These are phyloP conservation scores for Tragelaphus strepsiceros DNA, from an alignment of 2,113 vertebrate species.

Conservation along the genomic window DNA sequence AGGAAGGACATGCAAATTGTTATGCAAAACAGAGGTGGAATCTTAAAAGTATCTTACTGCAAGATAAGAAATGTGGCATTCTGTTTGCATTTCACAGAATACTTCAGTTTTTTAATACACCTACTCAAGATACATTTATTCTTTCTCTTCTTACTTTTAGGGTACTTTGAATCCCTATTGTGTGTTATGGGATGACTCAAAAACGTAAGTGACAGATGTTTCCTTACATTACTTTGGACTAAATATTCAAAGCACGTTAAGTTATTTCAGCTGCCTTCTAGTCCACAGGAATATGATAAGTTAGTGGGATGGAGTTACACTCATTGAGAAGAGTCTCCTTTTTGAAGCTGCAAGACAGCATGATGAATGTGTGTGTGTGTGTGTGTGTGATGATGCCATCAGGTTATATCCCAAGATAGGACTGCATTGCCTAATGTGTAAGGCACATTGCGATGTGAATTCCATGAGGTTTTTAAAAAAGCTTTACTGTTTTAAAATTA, in stretches of 20 bases:
- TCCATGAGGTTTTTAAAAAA: conserved; percentile 16
- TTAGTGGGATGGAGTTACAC: not conserved
- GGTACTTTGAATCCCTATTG: conserved; percentile 96
- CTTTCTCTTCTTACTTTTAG: conserved; percentile 81
- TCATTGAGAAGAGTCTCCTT: not conserved
- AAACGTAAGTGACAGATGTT: conserved; percentile 90
- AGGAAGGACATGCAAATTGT: not conserved
- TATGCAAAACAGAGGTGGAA: not conserved
- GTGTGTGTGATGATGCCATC: not conserved
- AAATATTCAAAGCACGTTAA: conserved; percentile 52
- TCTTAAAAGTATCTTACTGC: not conserved
- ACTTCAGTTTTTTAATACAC: not conserved
- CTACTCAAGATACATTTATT: conserved; percentile 12
- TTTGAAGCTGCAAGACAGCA: not conserved
- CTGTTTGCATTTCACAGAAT: not conserved
- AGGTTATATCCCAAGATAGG: not conserved
- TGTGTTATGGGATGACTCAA: conserved; percentile 94
- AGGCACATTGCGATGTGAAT: not conserved
- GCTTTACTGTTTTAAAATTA: conserved; percentile 26
- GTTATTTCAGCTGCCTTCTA: conserved; percentile 32
- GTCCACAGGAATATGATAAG: not conserved
- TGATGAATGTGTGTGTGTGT: conserved; percentile 6
- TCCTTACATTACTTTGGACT: conserved; percentile 62
- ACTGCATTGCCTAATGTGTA: not conserved
- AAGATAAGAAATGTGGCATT: not conserved